phyloP scores from a whole-genome alignment of 53 echinoderm and acorn worm genomes.

The Holothuria scabra region DNA sequence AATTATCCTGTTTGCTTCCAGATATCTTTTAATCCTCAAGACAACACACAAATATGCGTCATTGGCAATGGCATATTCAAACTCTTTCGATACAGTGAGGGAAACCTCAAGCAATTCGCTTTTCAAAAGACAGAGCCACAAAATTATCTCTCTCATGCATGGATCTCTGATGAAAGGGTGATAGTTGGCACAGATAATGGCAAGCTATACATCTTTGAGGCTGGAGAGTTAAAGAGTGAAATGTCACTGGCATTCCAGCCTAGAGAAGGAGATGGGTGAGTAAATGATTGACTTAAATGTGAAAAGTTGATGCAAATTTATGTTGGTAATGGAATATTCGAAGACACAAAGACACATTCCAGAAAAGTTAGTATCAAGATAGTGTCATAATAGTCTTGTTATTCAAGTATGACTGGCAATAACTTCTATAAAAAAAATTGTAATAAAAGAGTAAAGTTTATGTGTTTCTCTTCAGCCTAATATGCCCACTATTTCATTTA shows the following conservation, averaged over 20 bases:
- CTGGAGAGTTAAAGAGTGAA: constrained; percentile 93
- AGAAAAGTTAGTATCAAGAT: too few species aligned
- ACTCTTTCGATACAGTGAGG: constrained; percentile 97
- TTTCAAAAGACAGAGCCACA: constrained; percentile 99
- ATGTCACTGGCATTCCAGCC: constrained; percentile 70
- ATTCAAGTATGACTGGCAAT: too few species aligned
- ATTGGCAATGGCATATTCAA: constrained; percentile 99
- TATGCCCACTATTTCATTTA: too few species aligned
- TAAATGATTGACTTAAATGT: constrained; percentile 49
- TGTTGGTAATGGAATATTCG: neutral
- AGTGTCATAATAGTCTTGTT: too few species aligned
- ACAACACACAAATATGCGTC: constrained; percentile 98
- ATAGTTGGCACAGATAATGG: constrained; percentile 94
- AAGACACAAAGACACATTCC: too few species aligned
- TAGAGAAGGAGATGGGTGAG: constrained; percentile 62
- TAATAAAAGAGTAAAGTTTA: too few species aligned
- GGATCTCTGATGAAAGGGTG: constrained; percentile 99
- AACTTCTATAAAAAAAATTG: too few species aligned
- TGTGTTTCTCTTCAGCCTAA: too few species aligned
- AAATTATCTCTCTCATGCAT: constrained; percentile 95
- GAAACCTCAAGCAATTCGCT: constrained; percentile 98
- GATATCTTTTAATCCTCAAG: constrained; percentile 99
- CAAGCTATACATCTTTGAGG: constrained; percentile 90
- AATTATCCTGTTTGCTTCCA: neutral
- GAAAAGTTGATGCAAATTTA: neutral